Evolutionary conservation across 2,888 invertebrate species (phyloP), one percentile per base, ranked within the genome.

Genomic region (Andrena fulva): DNA sequence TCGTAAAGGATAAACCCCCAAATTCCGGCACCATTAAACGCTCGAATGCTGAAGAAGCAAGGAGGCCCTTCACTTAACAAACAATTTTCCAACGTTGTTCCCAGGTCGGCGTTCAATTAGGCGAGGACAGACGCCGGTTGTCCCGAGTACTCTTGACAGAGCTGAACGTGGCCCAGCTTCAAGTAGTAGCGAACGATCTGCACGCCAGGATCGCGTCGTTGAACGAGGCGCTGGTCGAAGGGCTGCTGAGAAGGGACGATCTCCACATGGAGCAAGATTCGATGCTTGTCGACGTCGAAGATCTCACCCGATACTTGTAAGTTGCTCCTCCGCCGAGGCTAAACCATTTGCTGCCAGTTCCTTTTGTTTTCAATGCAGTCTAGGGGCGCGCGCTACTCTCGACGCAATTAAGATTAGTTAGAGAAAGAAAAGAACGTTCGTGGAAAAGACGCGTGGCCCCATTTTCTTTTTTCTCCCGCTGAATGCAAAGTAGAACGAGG

Each of bases 211-310:
- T 99, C 92, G 98, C 99, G 95, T 96, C 96, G 67, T 95, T 99
- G 87, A 99, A 99, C 94, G 98, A 98, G 93, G 96, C 97, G 77
- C 95, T 99, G 89, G 99, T 99, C 76, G 96, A 97, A 93, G 96
- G 98, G 93, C 95, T 99, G 90, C 96, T 99, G 96, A 97, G 98
- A 91, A 95, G 99, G 86, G 99, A 99, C 94, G 99, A 99, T 94
- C 95, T 99, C 67, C 99, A 99, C 94, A 99, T 99, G 98, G 98
- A 98, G 86, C 99, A 99, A 94, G 99, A 99, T 94, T 98, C 99
- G 56, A 98, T 99, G 97, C 96, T 99, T 87, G 98, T 99, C 52
- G 99, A 99, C 93, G 98, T 99, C 91, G 99, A 99, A 94, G 99
- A 99, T 95, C 96, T 99, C 89, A 98, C 98, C 60, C 95, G 97